Evolutionary conservation across 2,888 invertebrate species (phyloP).

Genomic region (Lepas anatifera): DNA sequence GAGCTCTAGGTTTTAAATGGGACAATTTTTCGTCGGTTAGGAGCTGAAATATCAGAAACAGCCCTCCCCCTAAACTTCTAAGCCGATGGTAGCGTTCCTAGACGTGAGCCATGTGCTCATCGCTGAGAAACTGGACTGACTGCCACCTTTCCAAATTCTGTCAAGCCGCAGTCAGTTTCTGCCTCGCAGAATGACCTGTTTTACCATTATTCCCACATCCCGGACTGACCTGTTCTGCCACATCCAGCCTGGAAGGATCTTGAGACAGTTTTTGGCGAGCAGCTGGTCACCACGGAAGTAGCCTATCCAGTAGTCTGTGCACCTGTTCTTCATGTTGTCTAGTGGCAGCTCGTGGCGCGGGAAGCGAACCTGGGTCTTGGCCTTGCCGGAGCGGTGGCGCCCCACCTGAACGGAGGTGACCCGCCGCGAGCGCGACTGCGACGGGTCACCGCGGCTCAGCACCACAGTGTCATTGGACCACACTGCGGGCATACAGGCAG

Average conservation of each 20-base stretch:
- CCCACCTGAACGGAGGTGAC: not conserved
- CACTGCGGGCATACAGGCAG: not conserved
- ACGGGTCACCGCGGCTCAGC: not conserved
- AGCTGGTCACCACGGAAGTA: not conserved
- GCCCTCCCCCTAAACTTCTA: no score
- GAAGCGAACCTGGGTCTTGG: not conserved
- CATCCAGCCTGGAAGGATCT: not conserved
- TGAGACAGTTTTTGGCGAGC: constrained; percentile 9
- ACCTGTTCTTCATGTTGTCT: not conserved
- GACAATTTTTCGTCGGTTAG: no score
- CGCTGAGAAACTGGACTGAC: no score
- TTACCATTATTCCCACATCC: no score
- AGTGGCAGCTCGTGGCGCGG: not conserved
- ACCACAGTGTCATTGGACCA: not conserved
- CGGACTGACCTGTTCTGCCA: constrained; percentile 8
- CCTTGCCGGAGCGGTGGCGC: not conserved
- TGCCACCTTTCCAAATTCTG: no score
- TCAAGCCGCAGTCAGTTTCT: no score
- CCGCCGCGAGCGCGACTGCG: not conserved
- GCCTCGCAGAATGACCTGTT: no score
- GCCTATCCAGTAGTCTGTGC: constrained; percentile 2
- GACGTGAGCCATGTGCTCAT: no score
- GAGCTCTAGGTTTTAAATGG: no score
- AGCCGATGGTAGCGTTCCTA: no score
- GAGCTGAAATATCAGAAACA: no score